phyloP scores from a whole-genome alignment of 2,797 vertebrate species.

The Cirrhinus molitorella region DNA sequence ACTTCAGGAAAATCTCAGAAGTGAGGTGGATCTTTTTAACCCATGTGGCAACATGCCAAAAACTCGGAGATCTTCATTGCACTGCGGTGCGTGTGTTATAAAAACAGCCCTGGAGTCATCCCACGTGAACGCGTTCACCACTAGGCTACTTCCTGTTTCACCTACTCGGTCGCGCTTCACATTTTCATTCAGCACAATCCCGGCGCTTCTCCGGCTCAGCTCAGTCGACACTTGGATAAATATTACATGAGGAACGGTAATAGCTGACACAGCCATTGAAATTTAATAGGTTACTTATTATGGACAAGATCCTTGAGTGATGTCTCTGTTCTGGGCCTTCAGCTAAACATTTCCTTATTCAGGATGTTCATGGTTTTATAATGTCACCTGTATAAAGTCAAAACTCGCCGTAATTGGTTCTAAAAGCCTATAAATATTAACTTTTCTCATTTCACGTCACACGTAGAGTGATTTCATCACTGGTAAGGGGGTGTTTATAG shows the following conservation, averaged over 20 bases:
- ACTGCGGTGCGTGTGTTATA: slow-evolving; percentile 11
- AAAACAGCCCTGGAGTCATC: slow-evolving; percentile 34
- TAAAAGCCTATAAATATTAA: background rate
- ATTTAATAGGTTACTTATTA: slow-evolving; percentile 54
- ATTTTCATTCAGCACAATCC: slow-evolving; percentile 23
- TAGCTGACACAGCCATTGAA: slow-evolving; percentile 53
- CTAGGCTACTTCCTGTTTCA: slow-evolving; percentile 30
- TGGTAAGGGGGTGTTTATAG: background rate
- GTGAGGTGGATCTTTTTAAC: slow-evolving; percentile 16
- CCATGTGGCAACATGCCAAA: slow-evolving; percentile 1
- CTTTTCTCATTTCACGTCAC: background rate
- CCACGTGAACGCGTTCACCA: background rate
- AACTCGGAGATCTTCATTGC: slow-evolving; percentile 16
- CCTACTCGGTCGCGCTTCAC: slow-evolving; percentile 20
- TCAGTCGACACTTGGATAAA: slow-evolving; percentile 48
- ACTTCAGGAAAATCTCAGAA: background rate
- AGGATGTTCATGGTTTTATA: slow-evolving; percentile 47
- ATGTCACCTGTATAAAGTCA: slow-evolving; percentile 26
- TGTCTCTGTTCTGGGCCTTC: slow-evolving; percentile 30
- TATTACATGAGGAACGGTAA: slow-evolving; percentile 59
- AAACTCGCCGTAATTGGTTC: slow-evolving; percentile 21
- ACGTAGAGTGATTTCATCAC: background rate
- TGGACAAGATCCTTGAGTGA: slow-evolving; percentile 39
- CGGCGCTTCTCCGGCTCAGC: slow-evolving; percentile 39
- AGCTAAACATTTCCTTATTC: slow-evolving; percentile 41